Evolutionary conservation across 2,888 invertebrate genomes (phyloP).

Genomic region (Mactromeris polynyma): DNA sequence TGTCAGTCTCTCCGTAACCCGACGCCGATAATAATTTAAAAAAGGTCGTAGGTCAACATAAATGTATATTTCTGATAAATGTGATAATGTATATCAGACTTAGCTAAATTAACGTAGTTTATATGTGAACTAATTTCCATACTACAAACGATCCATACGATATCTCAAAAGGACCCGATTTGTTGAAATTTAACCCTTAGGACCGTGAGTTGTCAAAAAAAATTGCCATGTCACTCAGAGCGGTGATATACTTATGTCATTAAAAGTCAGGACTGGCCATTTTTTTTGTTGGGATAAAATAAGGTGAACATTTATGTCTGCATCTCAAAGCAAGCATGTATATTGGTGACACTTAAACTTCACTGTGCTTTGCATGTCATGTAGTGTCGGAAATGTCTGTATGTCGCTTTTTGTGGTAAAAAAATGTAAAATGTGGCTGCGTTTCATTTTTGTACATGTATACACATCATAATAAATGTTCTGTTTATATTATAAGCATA

Average conservation of each 20-base stretch:
- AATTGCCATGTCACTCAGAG: constrained; percentile 10
- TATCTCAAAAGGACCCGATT: not conserved
- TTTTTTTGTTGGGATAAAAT: not conserved
- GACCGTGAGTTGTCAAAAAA: constrained; percentile 3
- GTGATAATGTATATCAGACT: not conserved
- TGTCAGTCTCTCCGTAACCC: not conserved
- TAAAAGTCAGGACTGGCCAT: not conserved
- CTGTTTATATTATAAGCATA: not conserved
- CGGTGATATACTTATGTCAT: not conserved
- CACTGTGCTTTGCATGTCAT: not conserved
- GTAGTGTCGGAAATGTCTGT: not conserved
- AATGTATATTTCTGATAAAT: not conserved
- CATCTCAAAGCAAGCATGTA: not conserved
- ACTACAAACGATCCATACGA: not conserved
- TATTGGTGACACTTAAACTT: not conserved
- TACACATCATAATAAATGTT: too few relatives aligned
- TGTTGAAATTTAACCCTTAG: constrained; percentile 1
- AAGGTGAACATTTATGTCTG: constrained; percentile 5
- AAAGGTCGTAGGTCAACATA: not conserved
- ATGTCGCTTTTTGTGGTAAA: not conserved
- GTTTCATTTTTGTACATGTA: not conserved
- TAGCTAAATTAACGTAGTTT: not conserved
- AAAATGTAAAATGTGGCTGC: not conserved
- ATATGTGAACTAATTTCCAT: not conserved
- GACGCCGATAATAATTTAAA: constrained; percentile 2